A percentile compares a stretch with the other conserved stretches of the same genome.
Conservation (phyloP, 1,140 invertebrate species). For the Bombus difficillimus region DNA sequence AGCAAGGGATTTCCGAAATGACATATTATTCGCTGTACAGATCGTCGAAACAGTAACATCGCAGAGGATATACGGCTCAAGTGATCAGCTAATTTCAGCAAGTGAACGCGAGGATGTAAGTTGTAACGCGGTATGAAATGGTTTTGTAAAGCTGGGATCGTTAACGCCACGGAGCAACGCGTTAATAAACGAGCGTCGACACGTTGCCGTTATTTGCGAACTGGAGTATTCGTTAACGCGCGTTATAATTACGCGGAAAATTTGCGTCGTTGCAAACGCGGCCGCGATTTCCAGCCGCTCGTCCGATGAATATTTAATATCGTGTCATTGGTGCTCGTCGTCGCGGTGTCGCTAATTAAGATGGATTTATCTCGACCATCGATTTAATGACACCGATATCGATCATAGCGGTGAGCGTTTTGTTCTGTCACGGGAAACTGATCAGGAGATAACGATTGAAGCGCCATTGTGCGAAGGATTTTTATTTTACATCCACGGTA, state of each 20-base stretch:
- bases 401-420: not conserved
- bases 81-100: conserved; percentile 19
- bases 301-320: conserved; percentile 41
- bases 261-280: not conserved
- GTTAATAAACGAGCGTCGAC: conserved; percentile 40
- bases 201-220: conserved; percentile 16
- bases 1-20: not conserved
- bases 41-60: not conserved
- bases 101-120: conserved; percentile 22
- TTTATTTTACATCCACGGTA: not conserved
- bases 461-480: not conserved
- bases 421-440: not conserved
- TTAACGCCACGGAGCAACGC: conserved; percentile 29
- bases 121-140: conserved; percentile 26
- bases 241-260: conserved; percentile 48
- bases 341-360: conserved; percentile 20
- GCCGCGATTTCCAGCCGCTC: not conserved
- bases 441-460: not conserved
- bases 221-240: conserved; percentile 40
- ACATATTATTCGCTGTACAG: too few species aligned
- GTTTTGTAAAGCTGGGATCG: conserved; percentile 30
- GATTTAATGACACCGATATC: conserved; percentile 15
- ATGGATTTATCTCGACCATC: conserved; percentile 22
- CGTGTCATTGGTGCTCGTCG: not conserved
- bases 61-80: not conserved